These are phyloP conservation scores for Mirza zaza DNA, from an alignment of 2,113 vertebrate genomes.

Conservation along the genomic window DNA sequence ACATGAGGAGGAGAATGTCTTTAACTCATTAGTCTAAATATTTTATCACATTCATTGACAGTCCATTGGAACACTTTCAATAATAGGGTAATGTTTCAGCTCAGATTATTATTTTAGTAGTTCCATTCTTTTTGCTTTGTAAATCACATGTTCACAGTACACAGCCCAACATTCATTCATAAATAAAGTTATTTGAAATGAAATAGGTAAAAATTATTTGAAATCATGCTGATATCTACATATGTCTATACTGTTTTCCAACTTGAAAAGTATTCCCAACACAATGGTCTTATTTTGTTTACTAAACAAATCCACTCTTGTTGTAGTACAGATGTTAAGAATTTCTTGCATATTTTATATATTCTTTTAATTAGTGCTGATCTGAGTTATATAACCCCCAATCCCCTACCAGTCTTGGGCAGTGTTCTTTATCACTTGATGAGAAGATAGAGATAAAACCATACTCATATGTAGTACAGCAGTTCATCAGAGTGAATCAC, in stretches of 20 bases:
- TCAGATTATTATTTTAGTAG: not conserved
- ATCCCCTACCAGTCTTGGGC: fast-evolving
- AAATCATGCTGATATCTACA: not conserved
- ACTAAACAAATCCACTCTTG: not conserved
- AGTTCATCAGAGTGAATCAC: not conserved
- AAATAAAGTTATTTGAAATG: slow-evolving; percentile 24
- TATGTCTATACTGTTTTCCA: not conserved
- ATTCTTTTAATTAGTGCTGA: not conserved
- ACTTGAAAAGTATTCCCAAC: not conserved
- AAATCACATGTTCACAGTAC: not conserved
- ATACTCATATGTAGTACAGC: not conserved
- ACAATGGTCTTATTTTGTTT: not conserved
- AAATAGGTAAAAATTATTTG: not conserved
- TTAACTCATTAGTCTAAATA: slow-evolving; percentile 44
- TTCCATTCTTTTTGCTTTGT: not conserved
- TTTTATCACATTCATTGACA: slow-evolving; percentile 31
- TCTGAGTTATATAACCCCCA: not conserved
- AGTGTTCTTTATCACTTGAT: not conserved
- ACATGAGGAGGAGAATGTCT: not conserved
- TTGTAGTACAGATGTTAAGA: not conserved
- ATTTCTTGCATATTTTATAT: not conserved
- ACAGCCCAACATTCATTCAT: not conserved
- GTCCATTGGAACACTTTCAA: not conserved
- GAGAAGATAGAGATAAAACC: not conserved
- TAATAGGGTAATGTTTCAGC: slow-evolving; percentile 23